A percentile compares a stretch with the other conserved stretches of the same genome.
Conservation (phyloP, 2,797 vertebrate species). For the Tympanoctomys barrerae region DNA sequence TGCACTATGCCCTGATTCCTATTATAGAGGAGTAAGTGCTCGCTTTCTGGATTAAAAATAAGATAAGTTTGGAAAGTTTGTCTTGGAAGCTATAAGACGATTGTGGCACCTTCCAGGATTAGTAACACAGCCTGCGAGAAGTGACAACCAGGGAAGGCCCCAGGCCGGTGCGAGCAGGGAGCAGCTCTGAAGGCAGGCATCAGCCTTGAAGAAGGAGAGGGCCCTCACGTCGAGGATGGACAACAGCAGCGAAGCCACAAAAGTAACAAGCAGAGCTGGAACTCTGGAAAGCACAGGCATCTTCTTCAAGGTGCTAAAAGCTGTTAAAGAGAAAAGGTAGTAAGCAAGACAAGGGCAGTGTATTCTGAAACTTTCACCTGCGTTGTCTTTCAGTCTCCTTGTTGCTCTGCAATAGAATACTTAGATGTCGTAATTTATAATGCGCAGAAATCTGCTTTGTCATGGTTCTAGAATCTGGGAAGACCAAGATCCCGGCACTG, state of each 20-base stretch:
- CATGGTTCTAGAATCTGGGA: neutral
- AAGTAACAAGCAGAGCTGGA: neutral
- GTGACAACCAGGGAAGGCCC: neutral
- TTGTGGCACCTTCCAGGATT: neutral
- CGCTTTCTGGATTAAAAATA: neutral
- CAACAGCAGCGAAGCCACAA: neutral
- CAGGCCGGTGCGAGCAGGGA: too few relatives aligned
- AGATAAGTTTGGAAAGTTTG: neutral
- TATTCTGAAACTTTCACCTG: neutral
- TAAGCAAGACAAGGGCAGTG: neutral
- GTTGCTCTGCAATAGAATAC: neutral
- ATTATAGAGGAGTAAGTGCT: neutral
- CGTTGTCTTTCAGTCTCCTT: neutral
- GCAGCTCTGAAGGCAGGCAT: accelerated
- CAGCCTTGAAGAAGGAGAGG: neutral
- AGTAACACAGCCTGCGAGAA: neutral
- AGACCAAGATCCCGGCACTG: neutral
- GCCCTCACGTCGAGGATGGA: neutral
- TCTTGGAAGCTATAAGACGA: neutral
- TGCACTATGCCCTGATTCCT: neutral
- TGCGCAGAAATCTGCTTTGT: neutral
- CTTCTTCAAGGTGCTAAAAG: neutral
- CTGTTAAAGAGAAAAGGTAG: neutral
- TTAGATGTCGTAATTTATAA: neutral
- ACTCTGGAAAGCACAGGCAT: neutral